Percentiles rank a stretch among this genome's conserved stretches.
Evolutionary conservation across 2,113 vertebrate species (phyloP).

Genomic region (Taurulus bubalis): DNA sequence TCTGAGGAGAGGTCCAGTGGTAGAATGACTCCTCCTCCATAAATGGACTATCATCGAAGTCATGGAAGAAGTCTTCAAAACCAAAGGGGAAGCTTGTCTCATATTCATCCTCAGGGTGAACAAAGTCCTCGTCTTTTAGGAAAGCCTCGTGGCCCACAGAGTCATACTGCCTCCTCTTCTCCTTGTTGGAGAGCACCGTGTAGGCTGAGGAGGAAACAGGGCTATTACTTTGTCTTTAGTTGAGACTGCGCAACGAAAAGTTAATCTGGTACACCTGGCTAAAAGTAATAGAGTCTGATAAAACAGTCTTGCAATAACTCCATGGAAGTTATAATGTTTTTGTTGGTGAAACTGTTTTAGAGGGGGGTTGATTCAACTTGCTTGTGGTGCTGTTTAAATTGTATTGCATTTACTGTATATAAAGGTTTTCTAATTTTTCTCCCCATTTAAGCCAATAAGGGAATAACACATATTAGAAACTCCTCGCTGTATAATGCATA

Average conservation of each 20-base stretch:
- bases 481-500: background rate
- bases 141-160: constrained; percentile 58
- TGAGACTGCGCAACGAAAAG: background rate
- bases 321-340: background rate
- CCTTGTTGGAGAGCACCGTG: constrained; percentile 68
- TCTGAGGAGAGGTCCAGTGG: constrained; percentile 50
- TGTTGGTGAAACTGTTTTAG: background rate
- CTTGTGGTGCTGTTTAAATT: background rate
- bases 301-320: constrained; percentile 2
- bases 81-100: constrained; percentile 23
- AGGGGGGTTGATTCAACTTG: background rate
- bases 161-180: constrained; percentile 73
- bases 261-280: background rate
- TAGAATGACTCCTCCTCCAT: constrained; percentile 26
- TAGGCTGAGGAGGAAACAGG: constrained; percentile 62
- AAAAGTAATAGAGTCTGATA: background rate
- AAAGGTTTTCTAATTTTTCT: background rate
- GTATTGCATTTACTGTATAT: background rate
- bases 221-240: background rate
- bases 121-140: constrained; percentile 9
- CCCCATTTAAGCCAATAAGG: background rate
- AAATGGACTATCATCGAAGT: constrained; percentile 40
- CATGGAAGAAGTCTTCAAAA: constrained; percentile 57
- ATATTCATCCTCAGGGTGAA: background rate
- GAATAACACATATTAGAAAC: background rate